Percentiles rank a stretch among this genome's conserved stretches.
Conservation (phyloP, 2,797 vertebrate species). For the Poeciliopsis paucimaculata region DNA sequence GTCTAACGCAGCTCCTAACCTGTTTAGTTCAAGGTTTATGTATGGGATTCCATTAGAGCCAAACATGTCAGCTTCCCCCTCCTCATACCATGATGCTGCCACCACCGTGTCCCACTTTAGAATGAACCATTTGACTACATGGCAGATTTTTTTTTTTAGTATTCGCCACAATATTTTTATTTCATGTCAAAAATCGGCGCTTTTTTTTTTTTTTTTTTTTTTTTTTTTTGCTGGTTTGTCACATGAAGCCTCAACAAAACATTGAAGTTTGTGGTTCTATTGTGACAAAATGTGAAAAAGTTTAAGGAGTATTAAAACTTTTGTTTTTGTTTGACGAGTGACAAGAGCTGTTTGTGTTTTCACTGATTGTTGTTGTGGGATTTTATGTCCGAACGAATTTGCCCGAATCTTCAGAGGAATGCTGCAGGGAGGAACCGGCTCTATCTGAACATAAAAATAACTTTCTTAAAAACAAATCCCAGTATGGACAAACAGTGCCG, state of each 20-base stretch:
- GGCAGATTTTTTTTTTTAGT: background rate
- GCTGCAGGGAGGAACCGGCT: background rate
- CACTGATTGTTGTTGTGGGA: background rate
- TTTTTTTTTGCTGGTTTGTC: background rate
- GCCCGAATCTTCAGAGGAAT: background rate
- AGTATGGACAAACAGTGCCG: background rate
- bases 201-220: background rate
- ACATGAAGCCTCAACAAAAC: background rate
- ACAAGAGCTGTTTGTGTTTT: background rate
- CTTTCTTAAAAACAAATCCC: background rate
- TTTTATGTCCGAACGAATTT: slow-evolving; percentile 13
- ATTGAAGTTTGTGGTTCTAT: background rate
- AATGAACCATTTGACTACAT: background rate
- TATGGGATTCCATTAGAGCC: no score
- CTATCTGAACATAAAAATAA: background rate
- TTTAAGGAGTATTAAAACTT: background rate
- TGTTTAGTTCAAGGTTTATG: background rate
- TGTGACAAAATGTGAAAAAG: background rate
- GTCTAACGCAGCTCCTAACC: background rate
- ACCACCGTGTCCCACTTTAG: background rate
- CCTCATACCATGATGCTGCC: background rate
- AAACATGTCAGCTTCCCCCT: background rate
- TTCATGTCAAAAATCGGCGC: background rate
- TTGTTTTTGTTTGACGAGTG: background rate
- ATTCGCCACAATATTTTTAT: background rate